These are phyloP conservation scores for Gasteruption jaculator DNA, from an alignment of 2,888 invertebrate genomes.

Conservation along the genomic window DNA sequence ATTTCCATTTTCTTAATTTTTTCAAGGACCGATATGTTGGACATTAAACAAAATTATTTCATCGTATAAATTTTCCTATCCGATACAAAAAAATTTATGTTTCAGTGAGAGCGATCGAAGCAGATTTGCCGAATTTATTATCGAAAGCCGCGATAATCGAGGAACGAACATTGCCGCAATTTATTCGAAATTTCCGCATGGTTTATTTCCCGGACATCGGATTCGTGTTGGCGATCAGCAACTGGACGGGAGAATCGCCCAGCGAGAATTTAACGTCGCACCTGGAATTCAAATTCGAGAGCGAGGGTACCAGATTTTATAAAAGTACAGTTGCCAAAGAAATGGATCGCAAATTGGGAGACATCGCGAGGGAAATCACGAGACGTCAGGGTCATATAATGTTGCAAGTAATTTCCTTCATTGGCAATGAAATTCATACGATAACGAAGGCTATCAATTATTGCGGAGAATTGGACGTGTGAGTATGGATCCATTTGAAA, in stretches of 20 bases:
- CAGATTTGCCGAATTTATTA: conserved; percentile 68
- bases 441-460: conserved; percentile 58
- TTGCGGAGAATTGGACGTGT: conserved; percentile 71
- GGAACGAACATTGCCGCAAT: conserved; percentile 59
- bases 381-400: conserved; percentile 78
- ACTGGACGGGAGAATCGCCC: conserved; percentile 54
- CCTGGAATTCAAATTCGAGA: conserved; percentile 69
- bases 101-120: conserved; percentile 66
- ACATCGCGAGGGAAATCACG: conserved; percentile 73
- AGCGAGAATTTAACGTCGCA: conserved; percentile 61
- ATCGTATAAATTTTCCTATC: background rate
- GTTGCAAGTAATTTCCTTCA: conserved; percentile 61
- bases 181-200: conserved; percentile 65
- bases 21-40: conserved; percentile 1
- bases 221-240: conserved; percentile 72
- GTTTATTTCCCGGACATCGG: conserved; percentile 73
- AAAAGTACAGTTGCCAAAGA: conserved; percentile 69
- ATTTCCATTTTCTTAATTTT: conserved; percentile 3
- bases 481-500: conserved; percentile 22
- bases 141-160: conserved; percentile 70
- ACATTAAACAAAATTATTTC: too few species aligned
- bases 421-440: conserved; percentile 58
- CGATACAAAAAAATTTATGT: background rate
- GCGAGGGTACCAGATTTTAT: conserved; percentile 65
- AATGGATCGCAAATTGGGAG: conserved; percentile 72